These are phyloP conservation scores for Bedellia somnulentella DNA, from an alignment of 2,888 invertebrate species.

Conservation along the genomic window DNA sequence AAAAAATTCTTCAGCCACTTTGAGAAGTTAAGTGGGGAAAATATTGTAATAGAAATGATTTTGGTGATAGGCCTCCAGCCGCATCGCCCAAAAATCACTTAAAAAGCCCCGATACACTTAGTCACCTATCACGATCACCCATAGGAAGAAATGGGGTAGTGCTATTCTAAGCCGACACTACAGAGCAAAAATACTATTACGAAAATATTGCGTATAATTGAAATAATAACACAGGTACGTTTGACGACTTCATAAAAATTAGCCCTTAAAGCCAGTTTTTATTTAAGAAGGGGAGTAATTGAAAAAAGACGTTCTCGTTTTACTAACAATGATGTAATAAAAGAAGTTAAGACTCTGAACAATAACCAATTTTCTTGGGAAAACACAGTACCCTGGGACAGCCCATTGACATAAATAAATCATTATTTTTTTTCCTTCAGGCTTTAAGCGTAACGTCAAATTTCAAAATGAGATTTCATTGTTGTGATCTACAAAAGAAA, in stretches of 20 bases:
- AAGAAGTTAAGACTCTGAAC: constrained; percentile 47
- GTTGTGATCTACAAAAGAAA: constrained; percentile 54
- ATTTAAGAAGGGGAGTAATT: constrained; percentile 31
- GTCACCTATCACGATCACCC: too few relatives aligned
- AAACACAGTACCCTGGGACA: constrained; percentile 36
- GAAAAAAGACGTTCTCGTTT: constrained; percentile 41
- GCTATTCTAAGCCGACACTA: too few relatives aligned
- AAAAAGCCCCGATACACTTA: too few relatives aligned
- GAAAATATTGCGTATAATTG: too few relatives aligned
- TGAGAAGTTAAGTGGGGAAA: too few relatives aligned
- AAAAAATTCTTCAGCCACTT: too few relatives aligned
- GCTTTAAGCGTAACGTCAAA: constrained; percentile 3
- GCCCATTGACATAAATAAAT: constrained; percentile 60
- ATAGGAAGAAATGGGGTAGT: too few relatives aligned
- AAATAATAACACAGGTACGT: too few relatives aligned
- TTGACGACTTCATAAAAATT: constrained; percentile 39
- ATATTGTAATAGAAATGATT: too few relatives aligned
- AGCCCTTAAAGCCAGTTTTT: constrained; percentile 33
- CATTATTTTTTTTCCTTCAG: constrained; percentile 25
- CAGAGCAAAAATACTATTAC: too few relatives aligned
- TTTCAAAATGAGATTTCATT: constrained; percentile 32
- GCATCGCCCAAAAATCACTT: too few relatives aligned
- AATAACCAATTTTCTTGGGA: constrained; percentile 54
- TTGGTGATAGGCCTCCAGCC: too few relatives aligned
- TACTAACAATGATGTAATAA: constrained; percentile 54